Evolutionary conservation across 2,797 vertebrate species (phyloP).

Genomic region (Clarias fuscus): DNA sequence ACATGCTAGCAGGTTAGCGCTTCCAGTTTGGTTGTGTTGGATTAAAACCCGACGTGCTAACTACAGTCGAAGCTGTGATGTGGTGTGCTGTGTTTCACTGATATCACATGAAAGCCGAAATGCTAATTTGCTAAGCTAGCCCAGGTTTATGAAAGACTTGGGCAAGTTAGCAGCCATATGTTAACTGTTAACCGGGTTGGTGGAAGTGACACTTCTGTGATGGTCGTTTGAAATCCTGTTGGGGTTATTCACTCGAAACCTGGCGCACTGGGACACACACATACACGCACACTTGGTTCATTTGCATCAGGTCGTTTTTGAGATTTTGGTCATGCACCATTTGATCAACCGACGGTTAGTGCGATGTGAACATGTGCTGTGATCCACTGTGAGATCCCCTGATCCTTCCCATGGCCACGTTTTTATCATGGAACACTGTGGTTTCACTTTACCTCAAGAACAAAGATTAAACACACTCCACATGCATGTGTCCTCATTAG

Average conservation of each 20-base stretch:
- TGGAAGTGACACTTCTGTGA: constrained; percentile 31
- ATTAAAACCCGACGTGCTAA: neutral
- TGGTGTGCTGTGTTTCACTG: neutral
- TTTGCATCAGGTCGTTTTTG: constrained; percentile 17
- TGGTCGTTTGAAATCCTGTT: neutral
- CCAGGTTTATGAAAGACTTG: neutral
- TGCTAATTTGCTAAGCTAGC: constrained; percentile 23
- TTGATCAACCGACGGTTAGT: neutral
- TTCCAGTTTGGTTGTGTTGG: neutral
- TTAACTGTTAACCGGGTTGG: neutral
- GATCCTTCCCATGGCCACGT: neutral
- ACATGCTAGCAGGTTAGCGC: neutral
- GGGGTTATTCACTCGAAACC: neutral
- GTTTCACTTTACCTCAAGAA: neutral
- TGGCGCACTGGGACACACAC: neutral
- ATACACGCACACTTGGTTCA: neutral
- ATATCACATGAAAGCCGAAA: neutral
- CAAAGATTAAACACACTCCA: no score
- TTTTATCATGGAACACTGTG: neutral
- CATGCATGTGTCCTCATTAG: neutral
- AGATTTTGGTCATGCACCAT: constrained; percentile 19
- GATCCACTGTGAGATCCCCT: neutral
- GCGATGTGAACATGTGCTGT: no score
- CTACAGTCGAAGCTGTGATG: neutral
- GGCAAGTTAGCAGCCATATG: neutral